A percentile compares a stretch with the other conserved stretches of the same genome.
Evolutionary conservation across 2,113 vertebrate species (phyloP).

Genomic region (Chaenocephalus aceratus): DNA sequence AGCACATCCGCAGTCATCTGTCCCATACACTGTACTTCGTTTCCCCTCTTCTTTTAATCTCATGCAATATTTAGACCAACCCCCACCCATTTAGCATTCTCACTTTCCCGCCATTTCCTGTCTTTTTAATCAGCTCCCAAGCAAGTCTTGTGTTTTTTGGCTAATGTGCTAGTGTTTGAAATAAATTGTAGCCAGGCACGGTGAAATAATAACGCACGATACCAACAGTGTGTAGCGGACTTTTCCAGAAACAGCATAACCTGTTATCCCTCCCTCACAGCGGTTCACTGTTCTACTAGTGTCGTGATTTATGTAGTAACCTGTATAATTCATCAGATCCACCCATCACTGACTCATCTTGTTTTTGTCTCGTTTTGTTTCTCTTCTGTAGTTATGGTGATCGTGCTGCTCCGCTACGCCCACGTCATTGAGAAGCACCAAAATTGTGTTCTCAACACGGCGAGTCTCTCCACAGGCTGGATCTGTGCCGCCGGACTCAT

Average conservation of each 20-base stretch:
- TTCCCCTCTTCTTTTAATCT: constrained; percentile 41
- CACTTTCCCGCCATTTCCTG: constrained; percentile 64
- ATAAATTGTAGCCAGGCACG: constrained; percentile 41
- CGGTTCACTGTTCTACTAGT: background rate
- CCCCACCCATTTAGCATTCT: constrained; percentile 17
- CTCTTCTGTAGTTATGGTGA: constrained; percentile 85
- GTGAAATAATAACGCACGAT: background rate
- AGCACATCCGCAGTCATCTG: constrained; percentile 67
- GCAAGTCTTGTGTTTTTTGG: constrained; percentile 54
- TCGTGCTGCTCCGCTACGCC: constrained; percentile 89
- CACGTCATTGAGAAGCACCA: constrained; percentile 89
- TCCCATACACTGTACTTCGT: constrained; percentile 59
- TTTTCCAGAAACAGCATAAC: constrained; percentile 15
- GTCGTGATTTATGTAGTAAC: too few species aligned
- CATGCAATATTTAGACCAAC: constrained; percentile 24
- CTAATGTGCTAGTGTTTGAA: constrained; percentile 20
- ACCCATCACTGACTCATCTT: background rate
- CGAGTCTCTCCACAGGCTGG: constrained; percentile 89
- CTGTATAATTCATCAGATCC: too few species aligned
- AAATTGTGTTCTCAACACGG: constrained; percentile 89
- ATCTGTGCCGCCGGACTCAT: constrained; percentile 91
- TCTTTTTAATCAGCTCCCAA: constrained; percentile 39
- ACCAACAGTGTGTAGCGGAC: background rate
- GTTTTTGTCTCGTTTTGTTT: background rate
- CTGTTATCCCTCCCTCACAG: background rate